Base-by-base conservation (phyloP, 2,797 vertebrate genomes). In the Pseudochaenichthys georgianus region DNA sequence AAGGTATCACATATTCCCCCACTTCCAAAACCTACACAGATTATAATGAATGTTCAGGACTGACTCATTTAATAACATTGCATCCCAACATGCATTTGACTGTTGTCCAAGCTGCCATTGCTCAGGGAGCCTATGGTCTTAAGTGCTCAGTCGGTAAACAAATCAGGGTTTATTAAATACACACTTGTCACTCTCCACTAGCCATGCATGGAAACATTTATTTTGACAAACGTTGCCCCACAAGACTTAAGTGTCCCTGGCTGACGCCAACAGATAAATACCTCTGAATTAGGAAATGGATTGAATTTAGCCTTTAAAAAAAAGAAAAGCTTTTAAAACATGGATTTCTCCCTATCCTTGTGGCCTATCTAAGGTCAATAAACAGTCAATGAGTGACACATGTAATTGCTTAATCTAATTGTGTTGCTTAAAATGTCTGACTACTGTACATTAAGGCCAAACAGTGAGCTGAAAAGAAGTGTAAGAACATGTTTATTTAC, bases 331-430 rank as follows among this genome's bases (percentile, higher is more conserved):
- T 95, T 96, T 95, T 95, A 93, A 87, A 92, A 92, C 88, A 87
- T 92, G 92, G 93, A 94, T 95, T 94, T 95, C 92, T 93, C 88
- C 83, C 9, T 95, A 96, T 96, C 96, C 89, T 73, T 62, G 74
- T 77, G 92, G 87, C 90, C 94, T 89, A 96, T 96, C 96, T 97
- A 96, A 93, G 90, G 92, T 96, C 96, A 98, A 97, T 94, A 97
- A 97, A 97, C 96, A 96, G 17, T 21, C 84, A 48, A 2, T 96
- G 96, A 97, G 86, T 96, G 96, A 96, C 96, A 96, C 92, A 90
- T 89, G 91, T 95, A 97, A 96, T 95, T 95, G 94, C 94, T 96
- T 96, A 95, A 94, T 94, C 95, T 94, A 96, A 96, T 96, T 96
- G 93, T 95, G 89, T 87, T 77, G 59, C 89, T 38, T 9, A 80